A percentile compares a stretch with the other conserved stretches of the same genome.
Evolutionary conservation across 2,888 invertebrate species (phyloP).

Genomic region (Onchidella celtica): DNA sequence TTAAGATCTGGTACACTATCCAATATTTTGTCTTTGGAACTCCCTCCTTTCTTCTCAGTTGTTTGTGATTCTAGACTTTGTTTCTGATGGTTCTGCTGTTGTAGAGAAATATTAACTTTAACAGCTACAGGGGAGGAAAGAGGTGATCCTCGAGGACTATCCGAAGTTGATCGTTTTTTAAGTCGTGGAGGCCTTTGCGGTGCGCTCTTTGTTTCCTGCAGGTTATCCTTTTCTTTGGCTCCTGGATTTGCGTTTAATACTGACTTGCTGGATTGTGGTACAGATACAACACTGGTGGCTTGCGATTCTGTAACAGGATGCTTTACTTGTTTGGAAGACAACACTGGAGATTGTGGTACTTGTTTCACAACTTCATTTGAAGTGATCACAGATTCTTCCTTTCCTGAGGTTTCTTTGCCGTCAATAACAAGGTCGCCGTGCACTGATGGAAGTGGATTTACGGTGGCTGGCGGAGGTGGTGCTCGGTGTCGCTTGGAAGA

Average conservation of each 20-base stretch:
- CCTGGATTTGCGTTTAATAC: too few relatives aligned
- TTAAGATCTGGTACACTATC: not conserved
- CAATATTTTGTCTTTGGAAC: not conserved
- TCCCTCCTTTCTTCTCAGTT: too few relatives aligned
- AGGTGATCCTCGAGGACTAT: not conserved
- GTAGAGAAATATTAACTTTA: not conserved
- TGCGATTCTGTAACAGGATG: too few relatives aligned
- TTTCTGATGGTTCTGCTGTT: not conserved
- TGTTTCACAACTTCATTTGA: not conserved
- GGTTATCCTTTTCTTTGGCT: too few relatives aligned
- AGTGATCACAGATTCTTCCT: not conserved
- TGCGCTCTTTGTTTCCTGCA: not conserved
- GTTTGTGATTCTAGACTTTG: too few relatives aligned
- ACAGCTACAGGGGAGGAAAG: not conserved
- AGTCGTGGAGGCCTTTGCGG: conserved; percentile 31
- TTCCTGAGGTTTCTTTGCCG: not conserved
- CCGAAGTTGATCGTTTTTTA: conserved; percentile 18
- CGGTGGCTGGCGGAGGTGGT: conserved; percentile 60
- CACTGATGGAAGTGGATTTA: not conserved
- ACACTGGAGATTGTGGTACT: not conserved
- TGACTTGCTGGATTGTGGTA: too few relatives aligned
- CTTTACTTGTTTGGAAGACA: too few relatives aligned
- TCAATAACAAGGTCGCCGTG: not conserved
- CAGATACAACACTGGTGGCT: too few relatives aligned
- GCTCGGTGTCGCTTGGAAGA: conserved; percentile 66